Conservation (phyloP, 2,888 invertebrate genomes). For the Thera britannica region DNA sequence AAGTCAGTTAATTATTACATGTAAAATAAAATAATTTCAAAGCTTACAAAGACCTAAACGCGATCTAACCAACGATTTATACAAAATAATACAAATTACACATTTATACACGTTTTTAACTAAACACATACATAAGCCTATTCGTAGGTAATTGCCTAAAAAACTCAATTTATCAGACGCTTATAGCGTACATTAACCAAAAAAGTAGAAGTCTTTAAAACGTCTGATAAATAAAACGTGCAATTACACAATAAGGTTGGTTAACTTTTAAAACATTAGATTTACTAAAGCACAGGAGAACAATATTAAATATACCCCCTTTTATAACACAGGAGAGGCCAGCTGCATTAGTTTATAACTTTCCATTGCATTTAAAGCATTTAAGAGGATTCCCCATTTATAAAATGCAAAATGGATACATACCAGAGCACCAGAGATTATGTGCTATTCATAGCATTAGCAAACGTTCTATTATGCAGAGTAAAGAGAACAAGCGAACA, state of each 20-base stretch:
- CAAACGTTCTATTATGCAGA: not conserved
- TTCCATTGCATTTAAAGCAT: not conserved
- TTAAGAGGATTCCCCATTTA: not conserved
- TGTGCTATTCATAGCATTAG: not conserved
- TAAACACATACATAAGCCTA: not conserved
- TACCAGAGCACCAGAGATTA: not conserved
- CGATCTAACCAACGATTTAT: not conserved
- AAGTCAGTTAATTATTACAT: not conserved
- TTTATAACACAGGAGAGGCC: conserved; percentile 4
- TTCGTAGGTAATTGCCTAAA: not conserved
- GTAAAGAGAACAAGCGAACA: not conserved
- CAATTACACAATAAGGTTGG: not conserved
- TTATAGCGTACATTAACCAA: not conserved
- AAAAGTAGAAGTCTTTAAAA: not conserved
- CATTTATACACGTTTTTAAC: conserved; percentile 13
- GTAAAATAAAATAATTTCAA: conserved; percentile 7
- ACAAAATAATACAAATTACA: conserved; percentile 18
- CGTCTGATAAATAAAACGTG: conserved; percentile 2
- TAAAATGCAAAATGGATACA: not conserved
- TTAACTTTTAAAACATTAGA: conserved; percentile 1
- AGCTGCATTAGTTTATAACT: conserved; percentile 6
- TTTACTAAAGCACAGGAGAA: conserved; percentile 3
- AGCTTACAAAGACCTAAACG: conserved; percentile 6
- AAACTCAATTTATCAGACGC: not conserved
- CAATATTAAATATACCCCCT: not conserved